A percentile compares a stretch with the other conserved stretches of the same genome.
These are phyloP conservation scores for Drosophila engyochracea DNA, from an alignment of 2,888 invertebrate genomes.

Conservation along the genomic window DNA sequence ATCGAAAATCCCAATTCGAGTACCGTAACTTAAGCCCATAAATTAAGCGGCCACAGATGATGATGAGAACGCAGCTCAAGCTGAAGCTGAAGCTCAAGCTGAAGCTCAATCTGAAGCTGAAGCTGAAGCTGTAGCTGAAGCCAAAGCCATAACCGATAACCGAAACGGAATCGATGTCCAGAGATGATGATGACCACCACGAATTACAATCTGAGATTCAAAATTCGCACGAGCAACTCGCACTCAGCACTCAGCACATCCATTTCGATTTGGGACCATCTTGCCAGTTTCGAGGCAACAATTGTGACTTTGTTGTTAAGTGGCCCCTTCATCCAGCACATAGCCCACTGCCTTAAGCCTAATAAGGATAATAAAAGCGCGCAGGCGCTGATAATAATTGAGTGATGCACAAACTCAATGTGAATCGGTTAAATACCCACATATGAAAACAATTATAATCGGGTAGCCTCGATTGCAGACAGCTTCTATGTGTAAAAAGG, in stretches of 20 bases:
- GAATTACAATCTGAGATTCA: conserved; percentile 28
- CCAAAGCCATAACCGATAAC: conserved; percentile 3
- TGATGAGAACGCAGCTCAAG: conserved; percentile 48
- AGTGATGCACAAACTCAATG: background rate
- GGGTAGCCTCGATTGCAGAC: background rate
- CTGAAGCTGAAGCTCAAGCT: background rate
- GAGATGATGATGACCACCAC: conserved; percentile 42
- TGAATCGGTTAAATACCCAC: background rate
- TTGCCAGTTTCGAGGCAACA: background rate
- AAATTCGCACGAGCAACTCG: conserved; percentile 39
- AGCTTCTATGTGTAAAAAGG: background rate
- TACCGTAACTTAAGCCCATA: conserved; percentile 69
- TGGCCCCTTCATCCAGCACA: conserved; percentile 19
- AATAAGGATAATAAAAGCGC: conserved; percentile 11
- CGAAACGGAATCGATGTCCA: conserved; percentile 25
- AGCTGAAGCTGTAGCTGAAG: background rate
- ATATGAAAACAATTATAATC: background rate
- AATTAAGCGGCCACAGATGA: conserved; percentile 51
- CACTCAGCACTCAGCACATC: background rate
- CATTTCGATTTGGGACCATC: background rate
- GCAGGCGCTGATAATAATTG: background rate
- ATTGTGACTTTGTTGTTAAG: conserved; percentile 38
- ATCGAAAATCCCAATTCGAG: conserved; percentile 59
- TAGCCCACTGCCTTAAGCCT: conserved; percentile 22
- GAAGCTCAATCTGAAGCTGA: background rate